Evolutionary conservation across 2,113 vertebrate genomes (phyloP).

Genomic region (Plecotus auritus): DNA sequence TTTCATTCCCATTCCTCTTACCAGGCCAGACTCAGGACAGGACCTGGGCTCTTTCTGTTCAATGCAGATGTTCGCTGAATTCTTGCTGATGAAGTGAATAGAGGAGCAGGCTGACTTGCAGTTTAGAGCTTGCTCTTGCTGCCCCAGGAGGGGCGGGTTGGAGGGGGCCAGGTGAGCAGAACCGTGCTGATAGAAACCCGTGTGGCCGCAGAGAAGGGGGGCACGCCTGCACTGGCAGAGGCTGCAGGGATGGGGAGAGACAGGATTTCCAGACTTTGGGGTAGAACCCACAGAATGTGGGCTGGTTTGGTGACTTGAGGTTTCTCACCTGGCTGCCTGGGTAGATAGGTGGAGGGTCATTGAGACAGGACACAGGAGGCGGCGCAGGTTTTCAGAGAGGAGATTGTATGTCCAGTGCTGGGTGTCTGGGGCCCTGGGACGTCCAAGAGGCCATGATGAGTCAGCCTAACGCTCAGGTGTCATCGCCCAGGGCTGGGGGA

Average conservation of each 20-base stretch:
- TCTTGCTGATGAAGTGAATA: background rate
- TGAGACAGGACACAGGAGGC: background rate
- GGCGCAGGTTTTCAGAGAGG: background rate
- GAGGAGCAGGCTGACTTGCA: background rate
- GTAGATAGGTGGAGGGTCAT: background rate
- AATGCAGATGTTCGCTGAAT: fast-evolving
- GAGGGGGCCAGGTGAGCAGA: background rate
- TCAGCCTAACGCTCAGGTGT: background rate
- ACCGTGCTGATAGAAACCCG: background rate
- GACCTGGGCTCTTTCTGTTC: background rate
- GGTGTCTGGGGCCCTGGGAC: background rate
- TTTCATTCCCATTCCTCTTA: background rate
- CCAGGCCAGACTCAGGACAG: background rate
- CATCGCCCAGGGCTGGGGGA: background rate
- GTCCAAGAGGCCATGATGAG: background rate
- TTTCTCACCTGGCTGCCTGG: background rate
- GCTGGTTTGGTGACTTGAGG: too few relatives aligned
- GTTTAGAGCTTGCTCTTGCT: background rate
- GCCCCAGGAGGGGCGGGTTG: background rate
- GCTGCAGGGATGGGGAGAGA: background rate
- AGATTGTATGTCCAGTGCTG: fast-evolving
- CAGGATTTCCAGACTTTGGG: background rate
- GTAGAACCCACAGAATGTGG: background rate
- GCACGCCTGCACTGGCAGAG: background rate
- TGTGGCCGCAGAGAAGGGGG: too few relatives aligned